phyloP scores from a whole-genome alignment of 2,888 invertebrate species.

The Campoplex capitator region DNA sequence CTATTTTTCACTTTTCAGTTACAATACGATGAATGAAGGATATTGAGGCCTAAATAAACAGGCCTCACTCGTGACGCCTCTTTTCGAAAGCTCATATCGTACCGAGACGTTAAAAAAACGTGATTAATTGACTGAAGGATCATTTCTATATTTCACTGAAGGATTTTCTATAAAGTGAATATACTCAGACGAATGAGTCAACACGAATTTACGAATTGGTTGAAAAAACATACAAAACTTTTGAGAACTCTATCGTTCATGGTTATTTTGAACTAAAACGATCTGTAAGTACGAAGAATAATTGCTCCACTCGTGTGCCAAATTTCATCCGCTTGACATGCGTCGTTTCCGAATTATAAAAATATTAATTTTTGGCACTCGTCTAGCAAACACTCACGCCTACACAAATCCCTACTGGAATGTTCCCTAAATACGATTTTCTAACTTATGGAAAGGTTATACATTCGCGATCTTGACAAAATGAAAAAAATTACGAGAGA shows the following conservation, averaged over 20 bases:
- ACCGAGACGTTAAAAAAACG: neutral
- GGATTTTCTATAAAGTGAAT: neutral
- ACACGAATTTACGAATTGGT: neutral
- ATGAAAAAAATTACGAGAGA: neutral
- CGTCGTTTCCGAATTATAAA: conserved; percentile 7
- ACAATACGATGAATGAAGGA: no score
- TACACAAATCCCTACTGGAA: conserved; percentile 26
- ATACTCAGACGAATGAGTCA: neutral
- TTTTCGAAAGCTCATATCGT: neutral
- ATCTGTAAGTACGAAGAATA: conserved; percentile 1
- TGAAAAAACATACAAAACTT: neutral
- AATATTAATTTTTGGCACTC: conserved; percentile 51
- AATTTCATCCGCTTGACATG: conserved; percentile 29
- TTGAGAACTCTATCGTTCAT: neutral
- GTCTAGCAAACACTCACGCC: conserved; percentile 9
- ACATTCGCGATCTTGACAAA: neutral
- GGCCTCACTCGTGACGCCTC: no score
- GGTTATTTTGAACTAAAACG: conserved; percentile 7
- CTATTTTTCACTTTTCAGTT: no score
- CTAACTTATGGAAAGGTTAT: neutral
- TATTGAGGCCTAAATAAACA: no score
- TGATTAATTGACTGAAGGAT: neutral
- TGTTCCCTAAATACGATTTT: neutral
- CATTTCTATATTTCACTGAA: neutral
- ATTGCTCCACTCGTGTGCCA: conserved; percentile 29